Evolutionary conservation across 2,888 invertebrate species (phyloP), one percentile per base, ranked within the genome.

Genomic region (Drosophila nigritarsus): DNA sequence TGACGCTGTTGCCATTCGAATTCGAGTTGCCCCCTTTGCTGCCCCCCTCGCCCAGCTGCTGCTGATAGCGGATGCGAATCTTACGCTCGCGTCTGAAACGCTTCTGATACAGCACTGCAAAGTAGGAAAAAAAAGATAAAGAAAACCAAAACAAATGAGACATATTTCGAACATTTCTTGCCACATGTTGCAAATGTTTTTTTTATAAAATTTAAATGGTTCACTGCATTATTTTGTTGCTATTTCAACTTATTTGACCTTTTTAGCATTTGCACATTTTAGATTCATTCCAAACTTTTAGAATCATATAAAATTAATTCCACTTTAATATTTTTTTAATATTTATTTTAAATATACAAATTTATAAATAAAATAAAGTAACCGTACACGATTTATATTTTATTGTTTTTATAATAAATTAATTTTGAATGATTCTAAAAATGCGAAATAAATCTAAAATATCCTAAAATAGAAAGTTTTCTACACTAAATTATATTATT

Each of bases 11-110:
- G 6, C 71, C 80, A 30, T 70, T 90, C 54, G 83, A 59, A 69
- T 59, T 89, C 6, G 72, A 34, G 48, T 80, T 92, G 96, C 95
- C 93, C 96, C 95, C 93, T 96, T 89, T 89, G 40, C 93, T 97
- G 64, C 51, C 61, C 85, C 96, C 94, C 0, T 66, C 90, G 93
- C 97, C 97, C 76, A 98, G 93, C 91, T 98, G 97, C 83, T 98
- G 97, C 91, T 98, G 97, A 66, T 97, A 94, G 87, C 97, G 95
- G 91, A 96, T 95, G 88, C 97, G 95, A 76, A 96, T 95, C 92
- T 97, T 96, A 83, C 96, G 95, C 92, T 98, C 98, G 90, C 97
- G 96, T 94, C 98, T 96, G 94, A 98, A 95, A 75, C 98, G 95
- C 93, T 98, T 98, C 93, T 98, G 98, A 93, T 97, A 97, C 92